Evolutionary conservation across 1,140 invertebrate genomes (phyloP), one percentile per base, ranked within the genome.

Genomic region (Pteromalus puparum): DNA sequence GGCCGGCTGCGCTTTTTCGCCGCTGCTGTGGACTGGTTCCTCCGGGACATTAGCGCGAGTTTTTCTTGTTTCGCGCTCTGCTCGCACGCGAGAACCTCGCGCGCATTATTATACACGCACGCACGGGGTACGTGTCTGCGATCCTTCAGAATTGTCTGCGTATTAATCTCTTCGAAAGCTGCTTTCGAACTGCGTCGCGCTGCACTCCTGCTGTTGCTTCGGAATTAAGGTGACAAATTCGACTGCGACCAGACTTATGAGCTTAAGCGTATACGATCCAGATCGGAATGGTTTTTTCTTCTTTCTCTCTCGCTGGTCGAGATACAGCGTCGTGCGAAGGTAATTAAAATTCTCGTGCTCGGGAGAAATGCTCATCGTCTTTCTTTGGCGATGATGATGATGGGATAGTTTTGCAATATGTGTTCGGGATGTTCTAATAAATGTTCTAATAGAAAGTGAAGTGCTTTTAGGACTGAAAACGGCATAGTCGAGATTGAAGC

Each of bases 151-250:
- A n/a, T 3, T n/a, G n/a, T 34, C 67, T 61, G 30, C 18, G 34
- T 65, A 82, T 82, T 82, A 82, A 82, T 82, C 81, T 75, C 72
- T 82, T 82, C 12, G 48, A 82, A 82, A 75, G 72, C 18, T 61
- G 72, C 48, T 82, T 81, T 75, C 34, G 72, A 48, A 28, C 30
- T 2, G 28, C n/a, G n/a, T n/a, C n/a, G n/a, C n/a, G n/a, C 12
- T 24, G 1, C 28, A 61, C 73, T 18, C 18, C 67, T 24, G 10
- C 67, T 70, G 18, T 13, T 15, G 26, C 68, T 26, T 10, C 18
- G 26, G 80, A 42, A 82, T 82, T 82, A 82, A 61, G 61, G 61
- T 82, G 74, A 82, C 73, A 76, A 74, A 82, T 82, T 76, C 48
- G 34, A 82, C 53, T 48, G 79, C 24, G 13, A 15, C 38, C 65